These are phyloP conservation scores for Gulo gulo DNA, from an alignment of 2,113 vertebrate genomes.

Conservation along the genomic window DNA sequence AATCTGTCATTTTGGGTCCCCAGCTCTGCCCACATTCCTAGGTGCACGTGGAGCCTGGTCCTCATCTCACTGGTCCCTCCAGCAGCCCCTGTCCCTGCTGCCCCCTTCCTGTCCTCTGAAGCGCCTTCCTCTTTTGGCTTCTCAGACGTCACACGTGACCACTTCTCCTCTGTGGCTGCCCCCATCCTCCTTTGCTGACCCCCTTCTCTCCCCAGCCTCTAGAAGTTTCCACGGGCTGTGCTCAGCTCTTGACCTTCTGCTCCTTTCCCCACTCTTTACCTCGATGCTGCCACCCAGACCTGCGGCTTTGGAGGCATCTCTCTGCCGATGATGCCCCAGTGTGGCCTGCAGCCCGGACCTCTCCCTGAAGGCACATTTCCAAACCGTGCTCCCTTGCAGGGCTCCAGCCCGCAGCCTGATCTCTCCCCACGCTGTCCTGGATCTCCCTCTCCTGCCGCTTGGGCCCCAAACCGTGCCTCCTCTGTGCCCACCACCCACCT, in stretches of 20 bases:
- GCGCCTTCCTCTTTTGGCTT: background rate
- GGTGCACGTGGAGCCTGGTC: background rate
- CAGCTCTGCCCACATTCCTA: background rate
- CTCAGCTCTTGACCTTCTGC: background rate
- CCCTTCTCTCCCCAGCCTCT: background rate
- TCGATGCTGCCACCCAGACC: background rate
- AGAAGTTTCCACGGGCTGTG: rapidly evolving
- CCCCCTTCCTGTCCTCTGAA: background rate
- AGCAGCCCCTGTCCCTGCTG: background rate
- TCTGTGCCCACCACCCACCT: background rate
- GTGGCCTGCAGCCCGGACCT: background rate
- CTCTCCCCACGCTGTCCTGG: background rate
- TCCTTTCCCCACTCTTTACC: background rate
- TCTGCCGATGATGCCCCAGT: background rate
- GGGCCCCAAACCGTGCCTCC: background rate
- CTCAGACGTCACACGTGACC: too few species aligned
- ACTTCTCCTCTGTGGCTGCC: background rate
- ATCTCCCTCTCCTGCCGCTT: background rate
- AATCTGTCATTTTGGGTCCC: background rate
- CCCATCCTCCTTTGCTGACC: too few species aligned
- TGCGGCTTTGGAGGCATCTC: rapidly evolving
- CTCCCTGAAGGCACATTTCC: background rate
- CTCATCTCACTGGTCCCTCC: rapidly evolving
- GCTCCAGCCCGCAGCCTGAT: background rate
- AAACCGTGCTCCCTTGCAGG: background rate